Percentiles rank a stretch among this genome's conserved stretches.
phyloP scores from a whole-genome alignment of 2,888 invertebrate genomes.

The Salpingus planirostris region DNA sequence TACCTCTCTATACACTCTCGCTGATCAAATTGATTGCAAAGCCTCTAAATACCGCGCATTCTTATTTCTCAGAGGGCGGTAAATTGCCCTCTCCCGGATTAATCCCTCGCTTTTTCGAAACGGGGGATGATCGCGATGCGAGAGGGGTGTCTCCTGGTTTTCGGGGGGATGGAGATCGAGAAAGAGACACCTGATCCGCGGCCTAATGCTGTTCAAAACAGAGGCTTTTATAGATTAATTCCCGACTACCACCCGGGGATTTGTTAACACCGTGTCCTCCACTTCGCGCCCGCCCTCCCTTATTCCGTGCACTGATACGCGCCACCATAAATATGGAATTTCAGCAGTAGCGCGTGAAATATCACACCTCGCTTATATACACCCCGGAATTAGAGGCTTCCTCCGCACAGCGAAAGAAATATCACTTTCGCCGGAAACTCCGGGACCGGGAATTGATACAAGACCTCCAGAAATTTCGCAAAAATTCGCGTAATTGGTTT shows the following conservation, averaged over 20 bases:
- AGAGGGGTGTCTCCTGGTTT: too few species aligned
- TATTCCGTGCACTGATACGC: slow-evolving; percentile 20
- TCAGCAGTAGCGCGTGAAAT: slow-evolving; percentile 33
- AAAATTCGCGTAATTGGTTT: too few species aligned
- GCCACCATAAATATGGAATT: slow-evolving; percentile 33
- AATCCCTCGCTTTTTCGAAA: too few species aligned
- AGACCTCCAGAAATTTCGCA: slow-evolving; percentile 2
- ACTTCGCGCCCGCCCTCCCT: too few species aligned
- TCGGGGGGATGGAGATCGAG: slow-evolving; percentile 9
- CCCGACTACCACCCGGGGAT: slow-evolving; percentile 24
- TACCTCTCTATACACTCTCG: too few species aligned
- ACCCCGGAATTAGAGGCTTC: slow-evolving; percentile 25
- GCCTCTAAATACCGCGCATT: too few species aligned
- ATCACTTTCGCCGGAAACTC: too few species aligned
- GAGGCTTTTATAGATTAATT: slow-evolving; percentile 31
- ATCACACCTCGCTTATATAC: slow-evolving; percentile 34
- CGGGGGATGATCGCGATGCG: too few species aligned
- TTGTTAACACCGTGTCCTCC: slow-evolving; percentile 26
- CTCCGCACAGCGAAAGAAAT: too few species aligned
- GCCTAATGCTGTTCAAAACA: slow-evolving; percentile 25
- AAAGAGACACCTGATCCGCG: slow-evolving; percentile 30
- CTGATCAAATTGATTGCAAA: too few species aligned
- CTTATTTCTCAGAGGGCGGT: background rate
- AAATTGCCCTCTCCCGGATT: too few species aligned
- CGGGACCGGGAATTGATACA: too few species aligned